A percentile compares a stretch with the other conserved stretches of the same genome.
Evolutionary conservation across 2,113 vertebrate species (phyloP).

Genomic region (Misgurnus mizolepis): DNA sequence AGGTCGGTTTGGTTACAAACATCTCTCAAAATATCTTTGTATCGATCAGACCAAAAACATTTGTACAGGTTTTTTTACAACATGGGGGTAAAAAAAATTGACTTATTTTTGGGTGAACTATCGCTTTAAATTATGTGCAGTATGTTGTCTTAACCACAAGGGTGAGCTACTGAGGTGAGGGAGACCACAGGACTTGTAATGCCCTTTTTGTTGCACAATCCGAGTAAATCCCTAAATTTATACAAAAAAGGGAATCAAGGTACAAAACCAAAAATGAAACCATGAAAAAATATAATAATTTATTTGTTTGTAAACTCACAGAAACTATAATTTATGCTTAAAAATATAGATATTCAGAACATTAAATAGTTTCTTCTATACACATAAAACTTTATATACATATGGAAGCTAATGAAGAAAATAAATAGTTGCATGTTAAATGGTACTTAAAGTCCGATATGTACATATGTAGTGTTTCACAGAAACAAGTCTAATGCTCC

Average conservation of each 20-base stretch:
- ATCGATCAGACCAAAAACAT: no score
- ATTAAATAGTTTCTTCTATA: not conserved
- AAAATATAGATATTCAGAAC: not conserved
- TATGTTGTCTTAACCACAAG: not conserved
- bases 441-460: not conserved
- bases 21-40: no score
- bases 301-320: not conserved
- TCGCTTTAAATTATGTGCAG: no score
- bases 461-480: constrained; percentile 45
- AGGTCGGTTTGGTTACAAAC: no score
- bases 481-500: constrained; percentile 7
- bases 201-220: not conserved
- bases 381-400: not conserved
- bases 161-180: constrained; percentile 14
- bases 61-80: no score
- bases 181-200: not conserved
- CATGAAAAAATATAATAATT: not conserved
- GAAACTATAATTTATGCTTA: not conserved
- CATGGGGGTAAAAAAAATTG: no score
- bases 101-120: no score
- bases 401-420: not conserved
- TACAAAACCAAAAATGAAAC: not conserved
- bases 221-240: no score
- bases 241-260: not conserved
- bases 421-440: not conserved